Evolutionary conservation across 2,888 invertebrate species (phyloP).

Genomic region (Melikaiella ostensackeni): DNA sequence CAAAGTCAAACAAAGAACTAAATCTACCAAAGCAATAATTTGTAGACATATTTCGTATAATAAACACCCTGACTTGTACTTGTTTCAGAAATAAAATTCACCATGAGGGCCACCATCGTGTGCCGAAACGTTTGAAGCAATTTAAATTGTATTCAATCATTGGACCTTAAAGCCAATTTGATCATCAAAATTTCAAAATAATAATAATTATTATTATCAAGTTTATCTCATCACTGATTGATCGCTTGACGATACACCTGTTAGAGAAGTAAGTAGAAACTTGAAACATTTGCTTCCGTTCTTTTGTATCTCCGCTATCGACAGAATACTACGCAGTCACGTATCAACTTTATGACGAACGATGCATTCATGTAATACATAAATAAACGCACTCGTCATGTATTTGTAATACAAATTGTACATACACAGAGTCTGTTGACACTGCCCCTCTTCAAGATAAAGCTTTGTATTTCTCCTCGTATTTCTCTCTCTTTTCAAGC

Average conservation of each 20-base stretch:
- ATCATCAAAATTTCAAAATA: too few relatives aligned
- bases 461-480: too few relatives aligned
- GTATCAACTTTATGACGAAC: slow-evolving; percentile 20
- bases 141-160: too few relatives aligned
- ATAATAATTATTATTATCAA: not conserved
- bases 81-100: too few relatives aligned
- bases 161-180: too few relatives aligned
- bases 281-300: slow-evolving; percentile 8
- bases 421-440: slow-evolving; percentile 16
- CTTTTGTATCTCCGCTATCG: not conserved
- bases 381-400: slow-evolving; percentile 23
- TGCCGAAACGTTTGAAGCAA: too few relatives aligned
- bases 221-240: not conserved
- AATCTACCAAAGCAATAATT: too few relatives aligned
- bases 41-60: too few relatives aligned
- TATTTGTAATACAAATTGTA: not conserved
- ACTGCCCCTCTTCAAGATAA: not conserved
- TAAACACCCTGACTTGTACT: too few relatives aligned
- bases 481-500: not conserved
- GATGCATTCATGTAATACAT: slow-evolving; percentile 17
- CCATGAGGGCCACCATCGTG: too few relatives aligned
- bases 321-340: not conserved
- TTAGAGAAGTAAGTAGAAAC: not conserved
- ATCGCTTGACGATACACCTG: not conserved
- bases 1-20: too few relatives aligned